Percentiles rank a stretch among this genome's conserved stretches.
phyloP scores from a whole-genome alignment of 2,888 invertebrate species.

The Margaritifera margaritifera region DNA sequence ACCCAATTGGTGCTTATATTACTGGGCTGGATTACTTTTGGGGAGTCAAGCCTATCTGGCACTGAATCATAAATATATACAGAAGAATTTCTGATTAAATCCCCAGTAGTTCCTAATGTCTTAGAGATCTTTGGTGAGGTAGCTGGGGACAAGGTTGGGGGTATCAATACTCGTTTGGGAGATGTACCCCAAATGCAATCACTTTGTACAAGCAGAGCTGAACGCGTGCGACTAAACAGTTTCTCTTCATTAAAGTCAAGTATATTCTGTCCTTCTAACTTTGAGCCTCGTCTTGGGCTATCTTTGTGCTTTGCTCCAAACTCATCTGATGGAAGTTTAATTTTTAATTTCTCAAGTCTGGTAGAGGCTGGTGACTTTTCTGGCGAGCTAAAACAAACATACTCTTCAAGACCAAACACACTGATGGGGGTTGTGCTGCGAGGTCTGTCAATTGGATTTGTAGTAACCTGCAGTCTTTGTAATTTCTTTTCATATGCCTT shows the following conservation, averaged over 20 bases:
- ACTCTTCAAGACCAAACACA: constrained; percentile 63
- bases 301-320: constrained; percentile 39
- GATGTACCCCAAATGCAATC: constrained; percentile 50
- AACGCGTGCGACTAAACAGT: constrained; percentile 61
- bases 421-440: constrained; percentile 65
- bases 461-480: constrained; percentile 62
- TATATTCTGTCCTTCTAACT: constrained; percentile 23
- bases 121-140: constrained; percentile 45
- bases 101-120: constrained; percentile 8
- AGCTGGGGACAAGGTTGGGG: constrained; percentile 61
- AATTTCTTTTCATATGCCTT: constrained; percentile 63
- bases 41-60: constrained; percentile 1
- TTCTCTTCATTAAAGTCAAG: constrained; percentile 62
- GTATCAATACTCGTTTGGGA: constrained; percentile 60
- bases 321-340: constrained; percentile 62
- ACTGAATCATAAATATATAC: constrained; percentile 16
- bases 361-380: constrained; percentile 44
- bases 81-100: constrained; percentile 10
- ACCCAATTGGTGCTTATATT: too few species aligned
- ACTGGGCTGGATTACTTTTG: too few species aligned
- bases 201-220: constrained; percentile 59
- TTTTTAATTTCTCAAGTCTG: constrained; percentile 59
- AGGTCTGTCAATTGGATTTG: constrained; percentile 62
- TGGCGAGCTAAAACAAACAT: constrained; percentile 58
- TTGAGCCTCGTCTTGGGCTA: constrained; percentile 43